Conservation (phyloP, 2,888 invertebrate species). For the Choristoneura rosaceana region DNA sequence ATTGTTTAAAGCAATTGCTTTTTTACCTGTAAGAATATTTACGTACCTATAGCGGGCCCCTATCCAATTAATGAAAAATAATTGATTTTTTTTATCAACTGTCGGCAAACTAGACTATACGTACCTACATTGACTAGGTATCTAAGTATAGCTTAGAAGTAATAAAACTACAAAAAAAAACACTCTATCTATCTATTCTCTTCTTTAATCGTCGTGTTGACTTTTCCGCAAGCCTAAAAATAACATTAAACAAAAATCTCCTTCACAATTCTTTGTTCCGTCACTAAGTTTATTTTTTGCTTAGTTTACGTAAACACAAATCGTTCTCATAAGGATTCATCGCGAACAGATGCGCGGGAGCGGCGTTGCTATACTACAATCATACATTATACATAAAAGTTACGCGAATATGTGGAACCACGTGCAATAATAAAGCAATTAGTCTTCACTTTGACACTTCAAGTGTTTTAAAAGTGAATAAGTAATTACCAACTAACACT, state of each 20-base stretch:
- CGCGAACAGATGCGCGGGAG: conserved; percentile 45
- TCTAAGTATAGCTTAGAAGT: too few relatives aligned
- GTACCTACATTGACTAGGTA: too few relatives aligned
- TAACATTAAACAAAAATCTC: not conserved
- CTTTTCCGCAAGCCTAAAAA: too few relatives aligned
- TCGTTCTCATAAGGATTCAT: conserved; percentile 58
- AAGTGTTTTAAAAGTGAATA: not conserved
- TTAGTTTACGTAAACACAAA: conserved; percentile 49
- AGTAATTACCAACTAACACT: not conserved
- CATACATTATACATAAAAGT: not conserved
- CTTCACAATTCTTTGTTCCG: conserved; percentile 26
- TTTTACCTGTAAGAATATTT: too few relatives aligned
- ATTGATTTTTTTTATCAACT: too few relatives aligned
- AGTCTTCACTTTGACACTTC: not conserved
- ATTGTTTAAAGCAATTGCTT: too few relatives aligned
- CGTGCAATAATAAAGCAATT: conserved; percentile 2
- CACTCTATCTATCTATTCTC: too few relatives aligned
- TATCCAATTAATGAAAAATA: too few relatives aligned
- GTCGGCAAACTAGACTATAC: too few relatives aligned
- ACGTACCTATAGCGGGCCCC: too few relatives aligned
- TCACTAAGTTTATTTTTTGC: not conserved
- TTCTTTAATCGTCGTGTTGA: too few relatives aligned
- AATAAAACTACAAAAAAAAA: too few relatives aligned
- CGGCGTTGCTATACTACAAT: not conserved
- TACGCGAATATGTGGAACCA: not conserved